Conservation (phyloP, 37 sponge, comb jelly and placozoan genomes). For the Mnemiopsis leidyi region DNA sequence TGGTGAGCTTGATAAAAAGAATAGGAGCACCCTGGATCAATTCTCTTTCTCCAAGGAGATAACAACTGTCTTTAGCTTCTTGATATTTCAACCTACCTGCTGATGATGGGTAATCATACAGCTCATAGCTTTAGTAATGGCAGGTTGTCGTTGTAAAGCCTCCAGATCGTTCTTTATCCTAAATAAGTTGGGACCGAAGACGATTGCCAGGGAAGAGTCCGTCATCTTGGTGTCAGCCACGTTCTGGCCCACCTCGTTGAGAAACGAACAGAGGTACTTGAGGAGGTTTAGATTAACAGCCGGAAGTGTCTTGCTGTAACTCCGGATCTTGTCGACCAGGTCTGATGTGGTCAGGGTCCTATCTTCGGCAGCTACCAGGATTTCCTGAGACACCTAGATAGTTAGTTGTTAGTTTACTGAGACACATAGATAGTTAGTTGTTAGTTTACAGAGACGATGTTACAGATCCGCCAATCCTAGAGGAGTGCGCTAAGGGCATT, state of each 20-base stretch:
- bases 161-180: conserved; percentile 66
- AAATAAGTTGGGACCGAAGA: conserved; percentile 91
- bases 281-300: conserved; percentile 69
- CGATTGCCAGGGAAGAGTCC: conserved; percentile 83
- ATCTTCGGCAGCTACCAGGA: conserved; percentile 21
- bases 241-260: conserved; percentile 70
- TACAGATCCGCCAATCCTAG: too few species aligned
- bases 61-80: too few species aligned
- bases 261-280: conserved; percentile 75
- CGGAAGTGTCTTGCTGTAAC: conserved; percentile 69
- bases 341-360: background rate
- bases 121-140: conserved; percentile 35
- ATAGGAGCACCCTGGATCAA: background rate
- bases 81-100: too few species aligned
- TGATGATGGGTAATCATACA: conserved; percentile 15
- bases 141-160: conserved; percentile 1
- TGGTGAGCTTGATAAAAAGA: background rate
- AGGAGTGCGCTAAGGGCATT: too few species aligned
- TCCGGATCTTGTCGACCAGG: background rate
- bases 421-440: background rate
- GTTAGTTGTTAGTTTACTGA: background rate
- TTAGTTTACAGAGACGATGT: conserved; percentile 1
- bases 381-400: background rate
- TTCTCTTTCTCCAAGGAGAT: background rate
- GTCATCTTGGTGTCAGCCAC: conserved; percentile 82